phyloP scores from a whole-genome alignment of 2,797 vertebrate genomes.

The Leontopithecus rosalia region DNA sequence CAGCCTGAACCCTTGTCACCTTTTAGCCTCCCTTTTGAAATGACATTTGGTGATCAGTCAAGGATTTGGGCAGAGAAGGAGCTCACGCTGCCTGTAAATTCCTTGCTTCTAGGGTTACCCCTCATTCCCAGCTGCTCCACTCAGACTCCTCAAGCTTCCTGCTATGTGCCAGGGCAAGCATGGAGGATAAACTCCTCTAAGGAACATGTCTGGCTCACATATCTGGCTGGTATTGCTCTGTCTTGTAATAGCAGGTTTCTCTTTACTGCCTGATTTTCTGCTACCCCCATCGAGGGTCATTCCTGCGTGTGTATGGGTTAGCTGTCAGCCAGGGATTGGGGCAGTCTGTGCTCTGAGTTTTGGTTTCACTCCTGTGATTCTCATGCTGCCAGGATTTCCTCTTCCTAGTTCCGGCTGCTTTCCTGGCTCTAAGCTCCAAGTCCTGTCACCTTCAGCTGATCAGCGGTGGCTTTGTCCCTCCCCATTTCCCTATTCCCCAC shows the following conservation, averaged over 20 bases:
- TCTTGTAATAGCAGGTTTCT: not conserved
- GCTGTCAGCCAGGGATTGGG: not conserved
- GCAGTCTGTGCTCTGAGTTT: not conserved
- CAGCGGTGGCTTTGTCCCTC: not conserved
- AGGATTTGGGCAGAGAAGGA: not conserved
- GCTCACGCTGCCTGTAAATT: not conserved
- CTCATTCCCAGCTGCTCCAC: not conserved
- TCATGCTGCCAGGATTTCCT: not conserved
- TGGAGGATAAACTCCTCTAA: not conserved
- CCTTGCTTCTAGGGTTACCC: not conserved
- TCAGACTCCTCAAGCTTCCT: too few relatives aligned
- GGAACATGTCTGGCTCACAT: not conserved
- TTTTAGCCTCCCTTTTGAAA: not conserved
- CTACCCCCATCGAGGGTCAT: rapidly evolving
- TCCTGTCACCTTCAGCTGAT: not conserved
- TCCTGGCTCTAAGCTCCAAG: not conserved
- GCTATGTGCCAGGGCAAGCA: not conserved
- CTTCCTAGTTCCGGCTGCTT: not conserved
- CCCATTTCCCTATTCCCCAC: too few relatives aligned
- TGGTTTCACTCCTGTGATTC: not conserved
- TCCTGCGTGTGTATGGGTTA: too few relatives aligned
- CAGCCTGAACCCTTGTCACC: rapidly evolving
- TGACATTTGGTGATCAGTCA: not conserved
- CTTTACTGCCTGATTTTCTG: not conserved
- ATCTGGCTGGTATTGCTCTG: too few relatives aligned